Percentiles rank a stretch among this genome's conserved stretches.
Evolutionary conservation across 2,797 vertebrate species (phyloP).

Genomic region (Mus caroli): DNA sequence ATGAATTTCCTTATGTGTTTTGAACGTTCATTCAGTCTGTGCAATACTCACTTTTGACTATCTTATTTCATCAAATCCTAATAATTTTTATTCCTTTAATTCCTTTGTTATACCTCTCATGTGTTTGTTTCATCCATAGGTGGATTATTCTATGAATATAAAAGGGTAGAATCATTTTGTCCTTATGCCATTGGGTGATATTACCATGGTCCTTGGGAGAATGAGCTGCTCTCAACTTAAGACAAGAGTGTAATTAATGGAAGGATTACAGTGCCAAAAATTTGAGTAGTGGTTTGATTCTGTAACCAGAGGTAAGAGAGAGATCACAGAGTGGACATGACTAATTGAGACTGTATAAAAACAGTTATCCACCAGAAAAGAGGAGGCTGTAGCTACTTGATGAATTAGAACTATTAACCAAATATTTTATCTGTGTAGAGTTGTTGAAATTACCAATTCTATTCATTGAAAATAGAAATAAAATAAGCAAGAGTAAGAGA

Average conservation of each 20-base stretch:
- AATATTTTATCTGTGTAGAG: not conserved
- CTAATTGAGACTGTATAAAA: not conserved
- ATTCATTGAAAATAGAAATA: not conserved
- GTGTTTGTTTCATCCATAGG: not conserved
- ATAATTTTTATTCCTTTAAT: not conserved
- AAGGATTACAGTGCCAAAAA: fast-evolving
- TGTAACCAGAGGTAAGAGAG: not conserved
- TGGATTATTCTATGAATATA: not conserved
- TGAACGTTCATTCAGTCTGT: constrained; percentile 2
- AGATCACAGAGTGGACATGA: not conserved
- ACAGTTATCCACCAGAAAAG: not conserved
- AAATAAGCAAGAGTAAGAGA: not conserved
- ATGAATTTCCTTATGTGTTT: not conserved
- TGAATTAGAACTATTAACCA: not conserved
- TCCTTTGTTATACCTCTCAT: not conserved
- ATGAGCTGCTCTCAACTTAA: not conserved
- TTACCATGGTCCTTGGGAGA: fast-evolving
- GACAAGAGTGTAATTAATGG: not conserved
- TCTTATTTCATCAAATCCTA: not conserved
- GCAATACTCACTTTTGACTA: not conserved
- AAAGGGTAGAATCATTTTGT: not conserved
- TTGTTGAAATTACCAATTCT: not conserved
- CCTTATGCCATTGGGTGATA: not conserved
- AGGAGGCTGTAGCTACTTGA: not conserved
- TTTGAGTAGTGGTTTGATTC: not conserved